phyloP scores from a whole-genome alignment of 2,797 vertebrate species.

The Diplodus sargus region DNA sequence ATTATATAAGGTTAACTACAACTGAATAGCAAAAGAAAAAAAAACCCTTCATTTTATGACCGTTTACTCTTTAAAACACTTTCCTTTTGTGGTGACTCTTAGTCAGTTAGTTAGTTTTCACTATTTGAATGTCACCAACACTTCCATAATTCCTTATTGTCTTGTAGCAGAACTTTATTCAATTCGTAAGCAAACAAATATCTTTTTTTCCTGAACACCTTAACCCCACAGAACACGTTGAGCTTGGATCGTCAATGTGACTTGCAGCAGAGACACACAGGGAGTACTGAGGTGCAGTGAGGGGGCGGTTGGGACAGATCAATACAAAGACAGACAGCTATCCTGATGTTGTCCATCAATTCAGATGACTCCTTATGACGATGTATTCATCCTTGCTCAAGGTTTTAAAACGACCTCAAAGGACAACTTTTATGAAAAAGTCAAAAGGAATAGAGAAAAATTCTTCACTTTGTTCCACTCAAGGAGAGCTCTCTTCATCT shows the following conservation, averaged over 20 bases:
- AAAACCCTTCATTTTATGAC: background rate
- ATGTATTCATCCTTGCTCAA: conserved; percentile 40
- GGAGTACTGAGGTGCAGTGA: conserved; percentile 21
- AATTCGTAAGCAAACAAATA: conserved; percentile 29
- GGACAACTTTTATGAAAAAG: conserved; percentile 20
- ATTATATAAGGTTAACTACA: background rate
- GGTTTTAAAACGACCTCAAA: conserved; percentile 44
- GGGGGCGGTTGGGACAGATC: conserved; percentile 31
- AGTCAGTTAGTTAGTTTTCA: conserved; percentile 14
- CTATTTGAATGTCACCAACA: conserved; percentile 28
- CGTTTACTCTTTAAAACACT: conserved; percentile 1
- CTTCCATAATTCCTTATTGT: conserved; percentile 14
- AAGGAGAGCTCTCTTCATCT: conserved; percentile 6
- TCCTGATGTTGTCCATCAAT: conserved; percentile 44
- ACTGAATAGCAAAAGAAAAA: background rate
- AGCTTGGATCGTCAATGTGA: conserved; percentile 17
- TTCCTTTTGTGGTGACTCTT: conserved; percentile 9
- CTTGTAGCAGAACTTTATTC: conserved; percentile 26
- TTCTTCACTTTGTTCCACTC: conserved; percentile 12
- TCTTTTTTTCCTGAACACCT: conserved; percentile 51
- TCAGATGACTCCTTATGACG: conserved; percentile 29
- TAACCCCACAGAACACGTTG: conserved; percentile 32
- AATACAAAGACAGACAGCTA: conserved; percentile 41
- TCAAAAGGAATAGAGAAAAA: conserved; percentile 7
- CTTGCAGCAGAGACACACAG: conserved; percentile 8